These are phyloP conservation scores for Nasonia giraulti DNA, from an alignment of 1,140 invertebrate species.

Conservation along the genomic window DNA sequence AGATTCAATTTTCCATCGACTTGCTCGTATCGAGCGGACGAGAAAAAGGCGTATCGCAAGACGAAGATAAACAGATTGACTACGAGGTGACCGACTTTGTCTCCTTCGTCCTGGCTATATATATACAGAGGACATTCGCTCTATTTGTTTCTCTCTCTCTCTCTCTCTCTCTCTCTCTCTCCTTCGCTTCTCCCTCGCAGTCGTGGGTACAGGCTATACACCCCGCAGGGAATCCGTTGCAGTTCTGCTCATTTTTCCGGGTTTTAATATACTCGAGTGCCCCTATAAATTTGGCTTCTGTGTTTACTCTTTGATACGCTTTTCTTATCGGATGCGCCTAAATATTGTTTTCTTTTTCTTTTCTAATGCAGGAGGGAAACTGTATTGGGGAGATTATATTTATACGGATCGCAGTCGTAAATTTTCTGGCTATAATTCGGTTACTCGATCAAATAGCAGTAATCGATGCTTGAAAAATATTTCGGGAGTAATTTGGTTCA, in stretches of 20 bases:
- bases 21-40: not conserved
- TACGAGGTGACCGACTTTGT: not conserved
- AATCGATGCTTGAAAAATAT: too few species aligned
- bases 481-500: too few species aligned
- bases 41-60: not conserved
- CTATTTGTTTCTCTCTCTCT: not conserved
- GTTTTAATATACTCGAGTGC: not conserved
- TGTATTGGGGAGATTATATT: too few species aligned
- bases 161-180: not conserved
- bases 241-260: not conserved
- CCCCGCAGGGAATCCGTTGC: not conserved
- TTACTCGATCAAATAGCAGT: not conserved
- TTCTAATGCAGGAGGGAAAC: not conserved
- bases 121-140: not conserved
- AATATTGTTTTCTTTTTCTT: not conserved
- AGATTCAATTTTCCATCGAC: not conserved
- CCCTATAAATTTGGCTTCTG: not conserved
- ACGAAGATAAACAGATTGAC: slow-evolving; percentile 9
- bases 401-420: not conserved
- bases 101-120: not conserved
- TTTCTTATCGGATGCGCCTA: not conserved
- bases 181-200: not conserved
- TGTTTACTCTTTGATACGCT: not conserved
- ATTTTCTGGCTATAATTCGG: not conserved
- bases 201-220: not conserved